These are phyloP conservation scores for Crotalus viridis DNA, from an alignment of 2,113 vertebrate genomes.

Conservation along the genomic window DNA sequence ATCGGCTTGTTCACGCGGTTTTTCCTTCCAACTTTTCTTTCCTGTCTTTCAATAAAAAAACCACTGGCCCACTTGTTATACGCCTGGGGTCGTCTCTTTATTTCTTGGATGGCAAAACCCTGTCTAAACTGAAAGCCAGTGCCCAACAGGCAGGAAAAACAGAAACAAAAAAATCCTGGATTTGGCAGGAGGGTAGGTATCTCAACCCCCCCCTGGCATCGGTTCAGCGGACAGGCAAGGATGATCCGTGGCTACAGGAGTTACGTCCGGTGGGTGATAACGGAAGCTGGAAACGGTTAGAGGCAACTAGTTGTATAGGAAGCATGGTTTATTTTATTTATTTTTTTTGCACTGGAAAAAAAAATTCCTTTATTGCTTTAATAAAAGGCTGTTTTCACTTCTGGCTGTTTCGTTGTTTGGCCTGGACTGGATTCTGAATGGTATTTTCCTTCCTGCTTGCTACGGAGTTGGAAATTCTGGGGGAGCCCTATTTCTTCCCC, in stretches of 20 bases:
- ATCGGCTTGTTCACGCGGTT: not conserved
- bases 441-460: not conserved
- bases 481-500: not conserved
- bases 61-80: not conserved
- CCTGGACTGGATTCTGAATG: not conserved
- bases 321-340: not conserved
- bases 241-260: not conserved
- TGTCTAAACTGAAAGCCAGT: not conserved
- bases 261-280: not conserved
- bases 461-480: not conserved
- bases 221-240: not conserved
- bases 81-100: not conserved
- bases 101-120: not conserved
- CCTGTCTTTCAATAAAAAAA: constrained; percentile 14
- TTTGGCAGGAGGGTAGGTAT: too few species aligned
- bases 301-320: not conserved
- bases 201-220: not conserved
- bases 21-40: not conserved
- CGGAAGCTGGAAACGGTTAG: not conserved
- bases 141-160: too few species aligned
- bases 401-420: not conserved
- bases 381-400: not conserved
- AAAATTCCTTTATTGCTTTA: too few species aligned
- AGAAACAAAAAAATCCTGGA: too few species aligned
- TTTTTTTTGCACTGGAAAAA: not conserved